Base-by-base conservation (phyloP, 1,140 invertebrate species). In the Drosophila ananassae region DNA sequence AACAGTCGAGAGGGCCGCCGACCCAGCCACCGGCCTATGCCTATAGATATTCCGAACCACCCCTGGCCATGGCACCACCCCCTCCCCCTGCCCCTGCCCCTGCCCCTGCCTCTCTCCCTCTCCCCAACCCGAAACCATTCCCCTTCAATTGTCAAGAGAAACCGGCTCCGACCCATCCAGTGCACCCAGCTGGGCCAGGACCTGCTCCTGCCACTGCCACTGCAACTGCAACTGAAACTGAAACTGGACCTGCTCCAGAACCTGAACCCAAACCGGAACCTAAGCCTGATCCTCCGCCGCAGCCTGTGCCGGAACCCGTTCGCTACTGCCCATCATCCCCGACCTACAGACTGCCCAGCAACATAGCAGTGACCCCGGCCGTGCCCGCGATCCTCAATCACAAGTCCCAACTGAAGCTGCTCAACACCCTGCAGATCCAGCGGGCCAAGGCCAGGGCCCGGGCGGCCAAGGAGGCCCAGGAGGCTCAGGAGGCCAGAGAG, bases 351-450 rank as follows among this genome's bases (percentile, higher is more conserved):
- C 25, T 17, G 0, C 13, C 3, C 25, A 28, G 5, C 2, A 25
- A 28, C 25, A 28, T 28, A 6, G 3, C 25, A 28, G 25, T 28
- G 25, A 5, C 25, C 17, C 6, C 4, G 13, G 12, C 6, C 2
- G 2, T 67, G 22, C 63, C 63, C 22, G n/a, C 47, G 28, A 67
- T 67, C 10, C 47, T 67, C 0, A 64, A 41, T 1, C 60, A n/a
- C 34, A 44, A 34, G 21, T 34, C 63, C 3, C 47, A 67, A 34
- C 12, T 46, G 47, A 39, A 17, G 10, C 22, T 67, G 21, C 21
- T 22, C 21, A 17, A 34, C n/a, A 30, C 13, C 0, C 1, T 47
- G 10, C 2, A 25, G 7, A 5, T 2, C 4, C 9, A 46, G 5
- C 13, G 21, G 28, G 47, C 34, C 60, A 37, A 22, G 32, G 32